Conservation (phyloP, 2,797 vertebrate species). For the Chloroceryle inda region DNA sequence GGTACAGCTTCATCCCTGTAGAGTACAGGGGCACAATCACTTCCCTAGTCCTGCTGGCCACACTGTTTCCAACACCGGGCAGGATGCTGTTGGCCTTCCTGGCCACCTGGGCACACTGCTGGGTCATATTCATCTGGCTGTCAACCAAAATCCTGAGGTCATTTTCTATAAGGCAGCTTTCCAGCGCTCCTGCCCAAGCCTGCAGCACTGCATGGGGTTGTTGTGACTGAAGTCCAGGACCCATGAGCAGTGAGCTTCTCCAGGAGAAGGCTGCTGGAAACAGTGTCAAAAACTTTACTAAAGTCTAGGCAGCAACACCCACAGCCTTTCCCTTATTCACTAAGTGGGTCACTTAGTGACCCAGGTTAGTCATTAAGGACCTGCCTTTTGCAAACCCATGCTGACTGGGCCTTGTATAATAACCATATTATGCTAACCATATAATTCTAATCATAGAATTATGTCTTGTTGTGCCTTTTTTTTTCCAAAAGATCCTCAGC, state of each 20-base stretch:
- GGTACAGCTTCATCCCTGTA: too few relatives aligned
- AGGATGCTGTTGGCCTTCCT: too few relatives aligned
- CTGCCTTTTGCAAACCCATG: neutral
- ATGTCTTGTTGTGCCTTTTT: neutral
- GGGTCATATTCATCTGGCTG: too few relatives aligned
- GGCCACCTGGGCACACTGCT: too few relatives aligned
- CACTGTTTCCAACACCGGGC: too few relatives aligned
- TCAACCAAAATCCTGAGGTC: too few relatives aligned
- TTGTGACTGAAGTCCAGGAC: too few relatives aligned
- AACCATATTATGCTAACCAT: neutral
- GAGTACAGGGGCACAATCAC: too few relatives aligned
- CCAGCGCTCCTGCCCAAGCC: too few relatives aligned
- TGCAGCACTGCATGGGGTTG: too few relatives aligned
- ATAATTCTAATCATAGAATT: neutral
- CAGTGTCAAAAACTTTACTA: neutral
- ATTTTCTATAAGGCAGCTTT: too few relatives aligned
- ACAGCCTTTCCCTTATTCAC: neutral
- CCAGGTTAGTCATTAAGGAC: neutral
- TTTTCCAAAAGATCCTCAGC: neutral
- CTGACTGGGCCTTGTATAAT: neutral
- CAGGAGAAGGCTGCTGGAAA: neutral
- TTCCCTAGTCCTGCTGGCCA: too few relatives aligned
- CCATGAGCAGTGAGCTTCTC: neutral
- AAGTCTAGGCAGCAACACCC: neutral
- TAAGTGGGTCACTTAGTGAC: neutral